These are phyloP conservation scores for Drosophila pectinifera DNA, from an alignment of 1,140 invertebrate species.

Conservation along the genomic window DNA sequence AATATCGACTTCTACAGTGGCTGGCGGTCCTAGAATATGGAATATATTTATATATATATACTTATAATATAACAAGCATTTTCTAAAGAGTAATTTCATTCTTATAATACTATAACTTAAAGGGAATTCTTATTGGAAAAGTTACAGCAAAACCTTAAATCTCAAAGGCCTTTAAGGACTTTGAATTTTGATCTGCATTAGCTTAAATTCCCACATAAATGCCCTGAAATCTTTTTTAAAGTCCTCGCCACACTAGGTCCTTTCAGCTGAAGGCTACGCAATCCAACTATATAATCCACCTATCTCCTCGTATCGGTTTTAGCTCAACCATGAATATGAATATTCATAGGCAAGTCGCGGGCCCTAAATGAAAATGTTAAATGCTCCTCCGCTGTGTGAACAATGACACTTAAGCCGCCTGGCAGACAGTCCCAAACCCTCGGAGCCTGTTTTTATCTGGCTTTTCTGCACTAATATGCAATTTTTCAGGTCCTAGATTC, in stretches of 20 bases:
- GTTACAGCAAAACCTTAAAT: neutral
- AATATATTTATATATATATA: too few species aligned
- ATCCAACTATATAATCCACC: conserved; percentile 35
- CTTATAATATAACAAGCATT: too few species aligned
- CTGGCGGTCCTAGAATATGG: conserved; percentile 88
- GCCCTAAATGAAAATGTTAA: conserved; percentile 72
- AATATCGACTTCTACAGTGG: conserved; percentile 93
- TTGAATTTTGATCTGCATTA: neutral
- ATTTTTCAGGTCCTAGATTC: conserved; percentile 59
- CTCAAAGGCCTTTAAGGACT: too few species aligned
- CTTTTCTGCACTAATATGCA: conserved; percentile 82
- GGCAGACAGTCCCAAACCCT: conserved; percentile 57
- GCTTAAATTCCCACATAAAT: neutral
- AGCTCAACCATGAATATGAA: conserved; percentile 48
- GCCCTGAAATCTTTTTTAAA: neutral
- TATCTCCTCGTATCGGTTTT: conserved; percentile 30
- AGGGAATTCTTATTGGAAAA: neutral
- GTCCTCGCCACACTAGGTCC: neutral
- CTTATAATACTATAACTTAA: neutral
- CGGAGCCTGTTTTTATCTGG: conserved; percentile 47
- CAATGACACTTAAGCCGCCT: conserved; percentile 81
- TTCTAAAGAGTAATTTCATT: neutral
- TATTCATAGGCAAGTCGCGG: conserved; percentile 43
- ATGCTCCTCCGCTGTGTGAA: conserved; percentile 60
- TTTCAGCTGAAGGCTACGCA: conserved; percentile 19